Percentiles rank a stretch among this genome's conserved stretches.
Evolutionary conservation across 2,888 invertebrate genomes (phyloP).

Genomic region (Tachina fera): DNA sequence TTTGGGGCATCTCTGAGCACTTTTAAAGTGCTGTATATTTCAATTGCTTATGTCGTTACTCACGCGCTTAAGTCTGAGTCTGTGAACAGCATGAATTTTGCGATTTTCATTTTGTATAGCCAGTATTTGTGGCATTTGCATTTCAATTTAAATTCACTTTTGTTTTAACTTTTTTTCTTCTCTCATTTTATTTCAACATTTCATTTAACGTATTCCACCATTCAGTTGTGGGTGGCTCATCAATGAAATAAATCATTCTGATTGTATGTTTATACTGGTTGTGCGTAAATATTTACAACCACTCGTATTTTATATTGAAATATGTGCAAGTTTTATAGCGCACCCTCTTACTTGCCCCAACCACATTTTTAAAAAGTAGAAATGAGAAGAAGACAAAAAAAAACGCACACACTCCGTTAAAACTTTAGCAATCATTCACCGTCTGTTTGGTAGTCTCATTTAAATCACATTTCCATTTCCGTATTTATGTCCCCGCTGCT

Average conservation of each 20-base stretch:
- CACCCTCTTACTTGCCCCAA: conserved; percentile 22
- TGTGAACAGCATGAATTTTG: conserved; percentile 8
- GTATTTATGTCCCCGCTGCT: conserved; percentile 25
- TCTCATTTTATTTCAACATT: conserved; percentile 71
- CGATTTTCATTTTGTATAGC: conserved; percentile 51
- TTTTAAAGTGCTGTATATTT: conserved; percentile 41
- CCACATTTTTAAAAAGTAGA: conserved; percentile 13
- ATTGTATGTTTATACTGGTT: conserved; percentile 58
- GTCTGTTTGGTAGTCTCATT: conserved; percentile 71
- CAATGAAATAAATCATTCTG: conserved; percentile 71
- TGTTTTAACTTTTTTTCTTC: conserved; percentile 72
- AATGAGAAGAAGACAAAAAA: background rate
- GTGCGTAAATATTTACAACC: conserved; percentile 70
- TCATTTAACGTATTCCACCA: conserved; percentile 63
- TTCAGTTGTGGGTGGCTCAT: conserved; percentile 69
- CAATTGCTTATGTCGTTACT: conserved; percentile 46
- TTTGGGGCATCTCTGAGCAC: background rate
- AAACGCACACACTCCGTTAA: conserved; percentile 45
- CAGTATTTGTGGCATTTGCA: conserved; percentile 77
- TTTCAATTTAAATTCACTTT: conserved; percentile 77
- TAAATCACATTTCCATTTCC: conserved; percentile 70
- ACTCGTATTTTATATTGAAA: conserved; percentile 72
- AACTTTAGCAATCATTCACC: conserved; percentile 70
- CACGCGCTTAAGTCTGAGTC: conserved; percentile 34
- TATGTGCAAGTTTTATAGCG: conserved; percentile 64